Percentiles rank a stretch among this genome's conserved stretches.
These are phyloP conservation scores for Buathra laborator DNA, from an alignment of 2,888 invertebrate genomes.

Conservation along the genomic window DNA sequence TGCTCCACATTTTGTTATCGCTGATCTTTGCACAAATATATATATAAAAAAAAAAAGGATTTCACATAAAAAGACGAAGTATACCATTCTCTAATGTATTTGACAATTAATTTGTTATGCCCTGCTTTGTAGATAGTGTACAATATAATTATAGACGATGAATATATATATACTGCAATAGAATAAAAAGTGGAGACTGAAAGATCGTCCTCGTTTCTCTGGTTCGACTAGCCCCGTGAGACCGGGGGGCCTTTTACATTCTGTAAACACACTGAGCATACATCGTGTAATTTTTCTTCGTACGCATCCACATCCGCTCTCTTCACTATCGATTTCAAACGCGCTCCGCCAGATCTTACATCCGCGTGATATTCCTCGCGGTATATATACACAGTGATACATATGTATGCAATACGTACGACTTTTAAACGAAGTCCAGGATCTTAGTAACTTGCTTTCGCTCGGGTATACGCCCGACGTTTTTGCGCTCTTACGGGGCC, in stretches of 20 bases:
- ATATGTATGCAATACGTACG: neutral
- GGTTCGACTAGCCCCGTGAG: conserved; percentile 47
- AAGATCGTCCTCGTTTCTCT: conserved; percentile 55
- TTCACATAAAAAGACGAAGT: conserved; percentile 27
- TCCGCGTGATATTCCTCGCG: conserved; percentile 41
- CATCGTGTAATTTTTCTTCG: neutral
- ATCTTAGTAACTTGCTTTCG: conserved; percentile 72
- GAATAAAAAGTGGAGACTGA: conserved; percentile 20
- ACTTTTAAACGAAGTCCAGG: conserved; percentile 12
- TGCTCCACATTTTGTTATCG: conserved; percentile 34
- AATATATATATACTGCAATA: conserved; percentile 6
- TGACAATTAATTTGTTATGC: conserved; percentile 66
- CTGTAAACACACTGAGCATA: neutral
- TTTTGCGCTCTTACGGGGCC: conserved; percentile 10
- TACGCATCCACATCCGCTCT: conserved; percentile 48
- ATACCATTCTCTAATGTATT: conserved; percentile 42
- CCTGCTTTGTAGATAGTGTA: conserved; percentile 56
- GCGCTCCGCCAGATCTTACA: conserved; percentile 50
- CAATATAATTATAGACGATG: conserved; percentile 28
- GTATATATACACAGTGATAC: neutral
- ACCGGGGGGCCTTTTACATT: conserved; percentile 29
- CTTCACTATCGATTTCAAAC: conserved; percentile 79
- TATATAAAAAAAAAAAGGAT: conserved; percentile 29
- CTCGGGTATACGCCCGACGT: conserved; percentile 57
- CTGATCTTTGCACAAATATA: conserved; percentile 1